A percentile compares a stretch with the other conserved stretches of the same genome.
Conservation (phyloP, 64 coral and sea anemone genomes). For the Pocillopora verrucosa region DNA sequence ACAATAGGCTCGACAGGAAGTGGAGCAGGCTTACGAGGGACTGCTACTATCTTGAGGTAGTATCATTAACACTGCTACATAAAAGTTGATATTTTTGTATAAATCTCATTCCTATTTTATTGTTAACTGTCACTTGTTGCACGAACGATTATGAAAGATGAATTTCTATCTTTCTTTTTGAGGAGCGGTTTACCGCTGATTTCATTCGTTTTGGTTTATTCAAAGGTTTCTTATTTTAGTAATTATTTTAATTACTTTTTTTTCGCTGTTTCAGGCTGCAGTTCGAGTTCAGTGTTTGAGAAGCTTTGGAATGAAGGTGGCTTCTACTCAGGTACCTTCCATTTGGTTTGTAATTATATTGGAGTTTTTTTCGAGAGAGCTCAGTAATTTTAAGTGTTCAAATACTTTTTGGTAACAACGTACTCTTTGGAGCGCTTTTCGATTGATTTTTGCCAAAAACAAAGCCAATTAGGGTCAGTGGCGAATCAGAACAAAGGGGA, state of each 20-base stretch:
- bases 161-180: too few species aligned
- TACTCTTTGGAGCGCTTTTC: too few species aligned
- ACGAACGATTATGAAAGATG: too few species aligned
- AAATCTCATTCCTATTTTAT: too few species aligned
- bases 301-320: constrained; percentile 80
- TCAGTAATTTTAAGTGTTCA: too few species aligned
- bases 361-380: too few species aligned
- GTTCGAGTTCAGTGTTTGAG: constrained; percentile 83
- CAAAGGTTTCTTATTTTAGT: neutral
- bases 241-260: neutral
- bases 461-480: too few species aligned
- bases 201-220: neutral
- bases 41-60: constrained; percentile 80
- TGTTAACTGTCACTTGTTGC: neutral
- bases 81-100: neutral
- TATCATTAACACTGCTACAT: neutral
- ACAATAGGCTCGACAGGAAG: constrained; percentile 68
- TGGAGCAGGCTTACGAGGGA: constrained; percentile 83
- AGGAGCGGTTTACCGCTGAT: too few species aligned
- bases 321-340: constrained; percentile 54
- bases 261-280: constrained; percentile 54
- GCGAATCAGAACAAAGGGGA: too few species aligned
- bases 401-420: too few species aligned
- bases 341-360: neutral
- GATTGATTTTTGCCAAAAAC: too few species aligned